Evolutionary conservation across 2,113 vertebrate species (phyloP).

Genomic region (Strix uralensis): DNA sequence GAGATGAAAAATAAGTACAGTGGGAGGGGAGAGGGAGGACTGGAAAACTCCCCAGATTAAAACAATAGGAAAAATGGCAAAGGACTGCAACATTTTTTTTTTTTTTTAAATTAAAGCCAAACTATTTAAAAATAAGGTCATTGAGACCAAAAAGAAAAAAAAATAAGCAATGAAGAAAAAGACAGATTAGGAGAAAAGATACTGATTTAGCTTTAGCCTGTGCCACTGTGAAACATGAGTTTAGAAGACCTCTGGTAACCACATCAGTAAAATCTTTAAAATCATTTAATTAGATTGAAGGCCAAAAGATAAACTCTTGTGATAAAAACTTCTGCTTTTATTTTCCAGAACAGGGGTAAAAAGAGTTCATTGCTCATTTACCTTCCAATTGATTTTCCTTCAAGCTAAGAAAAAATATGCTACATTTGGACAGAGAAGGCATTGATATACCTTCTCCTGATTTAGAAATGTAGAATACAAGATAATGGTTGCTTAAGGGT

Average conservation of each 20-base stretch:
- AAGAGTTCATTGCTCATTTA: background rate
- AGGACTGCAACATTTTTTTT: background rate
- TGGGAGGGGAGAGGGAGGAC: background rate
- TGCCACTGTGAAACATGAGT: background rate
- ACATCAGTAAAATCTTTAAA: slow-evolving; percentile 9
- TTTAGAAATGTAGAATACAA: background rate
- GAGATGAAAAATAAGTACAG: background rate
- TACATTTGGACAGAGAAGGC: background rate
- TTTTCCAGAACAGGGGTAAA: background rate
- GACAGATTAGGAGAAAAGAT: background rate
- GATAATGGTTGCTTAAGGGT: background rate
- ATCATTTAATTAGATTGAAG: background rate
- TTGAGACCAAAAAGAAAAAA: background rate
- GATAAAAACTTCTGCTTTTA: background rate
- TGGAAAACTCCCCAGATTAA: background rate
- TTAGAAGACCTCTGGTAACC: background rate
- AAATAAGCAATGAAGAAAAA: background rate
- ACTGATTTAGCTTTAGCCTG: background rate
- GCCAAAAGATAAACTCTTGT: background rate
- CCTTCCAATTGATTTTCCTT: background rate
- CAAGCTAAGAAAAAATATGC: background rate
- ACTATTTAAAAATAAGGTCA: background rate
- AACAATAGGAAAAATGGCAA: background rate
- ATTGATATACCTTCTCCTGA: background rate
- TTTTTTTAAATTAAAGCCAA: background rate